Evolutionary conservation across 2,113 vertebrate species (phyloP), one percentile per base, ranked within the genome.

Genomic region (Aspidoscelis tigris): DNA sequence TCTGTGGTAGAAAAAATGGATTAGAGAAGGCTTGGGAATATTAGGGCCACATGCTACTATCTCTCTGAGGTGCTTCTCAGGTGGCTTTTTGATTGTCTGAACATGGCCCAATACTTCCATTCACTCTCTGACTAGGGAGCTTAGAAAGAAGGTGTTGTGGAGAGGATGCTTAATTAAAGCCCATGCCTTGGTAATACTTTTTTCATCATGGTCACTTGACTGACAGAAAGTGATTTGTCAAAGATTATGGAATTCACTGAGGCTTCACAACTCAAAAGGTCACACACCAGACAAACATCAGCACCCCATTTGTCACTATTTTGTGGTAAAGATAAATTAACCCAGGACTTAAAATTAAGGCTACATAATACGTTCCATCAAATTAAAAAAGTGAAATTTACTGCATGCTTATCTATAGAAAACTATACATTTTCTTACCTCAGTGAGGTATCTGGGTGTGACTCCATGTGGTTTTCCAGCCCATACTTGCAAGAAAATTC

Each of bases 391-490:
- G 10, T 69, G 70, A 12, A 6, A 39, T 58, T 26, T 55, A 33
- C 7, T 12, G 22, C 7, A n/a, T 16, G 7, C n/a, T 16, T 6
- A 81, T 44, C 22, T 10, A 39, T 20, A 43, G 26, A 4, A 84
- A 77, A 65, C 0, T 0, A 9, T 24, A 44, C 64, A 39, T 66
- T 47, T 76, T 84, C 93, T 92, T 97, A 98, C 97, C 97, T 97
- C 81, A 99, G 86, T 0, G 97, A 95, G 70, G 97, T 97, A 93
- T 99, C 98, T 2, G 98, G 98, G 92, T 99, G 98, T 5, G 96
- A 94, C 91, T 99, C 98, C 97, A 99, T 97, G 94, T 99, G 98
- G 33, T 94, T 95, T 91, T 99, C 98, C 93, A 99, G 96, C 68
- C 96, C 97, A 68, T 97, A 97, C 87, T 97, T 98, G 96, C 97